A percentile compares a stretch with the other conserved stretches of the same genome.
phyloP scores from a whole-genome alignment of 1,140 invertebrate species.

The Diachasma alloeum region DNA sequence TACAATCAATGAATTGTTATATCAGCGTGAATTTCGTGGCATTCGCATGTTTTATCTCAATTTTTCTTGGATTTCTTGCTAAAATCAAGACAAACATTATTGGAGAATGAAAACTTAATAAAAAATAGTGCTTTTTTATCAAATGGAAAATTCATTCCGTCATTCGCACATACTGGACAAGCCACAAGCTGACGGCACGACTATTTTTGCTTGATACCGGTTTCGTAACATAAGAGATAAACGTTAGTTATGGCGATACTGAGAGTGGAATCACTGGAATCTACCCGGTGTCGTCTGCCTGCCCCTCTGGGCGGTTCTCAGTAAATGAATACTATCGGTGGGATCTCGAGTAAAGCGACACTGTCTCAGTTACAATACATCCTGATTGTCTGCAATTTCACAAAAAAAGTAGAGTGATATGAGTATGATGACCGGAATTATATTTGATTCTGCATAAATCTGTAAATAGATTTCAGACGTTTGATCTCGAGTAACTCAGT shows the following conservation, averaged over 20 bases:
- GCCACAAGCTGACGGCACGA: neutral
- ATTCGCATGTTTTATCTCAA: too few species aligned
- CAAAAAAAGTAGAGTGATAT: neutral
- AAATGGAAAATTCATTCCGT: too few species aligned
- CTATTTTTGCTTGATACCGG: neutral
- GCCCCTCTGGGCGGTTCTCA: neutral
- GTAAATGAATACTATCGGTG: neutral
- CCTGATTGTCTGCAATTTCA: neutral
- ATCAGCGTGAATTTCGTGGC: too few species aligned
- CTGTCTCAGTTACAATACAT: neutral
- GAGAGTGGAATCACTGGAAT: neutral
- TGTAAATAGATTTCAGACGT: neutral
- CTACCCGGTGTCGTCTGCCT: neutral
- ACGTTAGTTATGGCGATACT: neutral
- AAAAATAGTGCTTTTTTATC: too few species aligned
- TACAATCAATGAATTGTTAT: too few species aligned
- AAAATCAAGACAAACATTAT: too few species aligned
- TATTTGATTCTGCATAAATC: neutral
- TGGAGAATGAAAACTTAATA: too few species aligned
- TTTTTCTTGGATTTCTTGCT: too few species aligned
- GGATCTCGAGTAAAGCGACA: neutral
- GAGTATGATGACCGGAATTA: neutral
- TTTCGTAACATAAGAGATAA: neutral
- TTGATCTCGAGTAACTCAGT: neutral
- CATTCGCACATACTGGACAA: neutral